These are phyloP conservation scores for Diglossa brunneiventris DNA, from an alignment of 2,113 vertebrate species.

Conservation along the genomic window DNA sequence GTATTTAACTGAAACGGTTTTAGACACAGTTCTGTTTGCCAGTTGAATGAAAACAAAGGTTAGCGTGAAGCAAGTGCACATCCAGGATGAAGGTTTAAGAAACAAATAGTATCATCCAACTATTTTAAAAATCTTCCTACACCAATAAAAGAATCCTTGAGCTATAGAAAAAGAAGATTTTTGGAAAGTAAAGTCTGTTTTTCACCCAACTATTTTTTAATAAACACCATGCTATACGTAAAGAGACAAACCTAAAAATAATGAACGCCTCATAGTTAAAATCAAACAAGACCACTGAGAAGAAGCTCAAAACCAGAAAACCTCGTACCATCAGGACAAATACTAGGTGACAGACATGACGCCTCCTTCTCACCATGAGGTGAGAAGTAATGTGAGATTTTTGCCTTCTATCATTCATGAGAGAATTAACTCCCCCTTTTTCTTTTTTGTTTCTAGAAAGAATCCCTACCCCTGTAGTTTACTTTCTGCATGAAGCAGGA, in stretches of 20 bases:
- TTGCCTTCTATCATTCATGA: background rate
- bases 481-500: background rate
- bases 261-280: background rate
- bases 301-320: background rate
- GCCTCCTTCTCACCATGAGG: background rate
- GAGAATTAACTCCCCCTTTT: background rate
- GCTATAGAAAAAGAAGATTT: background rate
- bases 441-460: background rate
- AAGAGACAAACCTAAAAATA: background rate
- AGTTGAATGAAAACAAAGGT: background rate
- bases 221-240: rapidly evolving
- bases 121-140: background rate
- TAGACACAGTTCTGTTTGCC: background rate
- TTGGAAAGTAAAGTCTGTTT: background rate
- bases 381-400: background rate
- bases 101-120: background rate
- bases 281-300: background rate
- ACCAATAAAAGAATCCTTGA: background rate
- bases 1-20: background rate
- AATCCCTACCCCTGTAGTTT: background rate
- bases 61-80: background rate
- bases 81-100: background rate
- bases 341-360: background rate
- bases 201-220: background rate
- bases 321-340: background rate